Base-by-base conservation (phyloP, 2,113 vertebrate species). In the Callipepla squamata region DNA sequence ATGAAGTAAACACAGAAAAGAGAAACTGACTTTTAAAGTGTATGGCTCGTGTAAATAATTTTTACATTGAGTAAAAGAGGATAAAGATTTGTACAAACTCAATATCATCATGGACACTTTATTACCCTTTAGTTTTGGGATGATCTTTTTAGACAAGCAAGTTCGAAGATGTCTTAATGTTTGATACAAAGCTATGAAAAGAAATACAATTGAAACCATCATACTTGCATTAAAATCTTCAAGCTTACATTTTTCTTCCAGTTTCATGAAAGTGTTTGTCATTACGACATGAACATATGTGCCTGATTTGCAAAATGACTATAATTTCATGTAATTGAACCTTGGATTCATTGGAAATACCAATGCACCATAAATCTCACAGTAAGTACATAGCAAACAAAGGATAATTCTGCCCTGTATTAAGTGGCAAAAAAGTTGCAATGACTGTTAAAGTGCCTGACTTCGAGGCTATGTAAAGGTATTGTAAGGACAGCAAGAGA, bases 351-450 rank as follows among this genome's bases (percentile, higher is more conserved):
- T 36, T 61, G 62, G 34, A 69, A 66, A 88, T 50, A 26, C 34
- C 75, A 76, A 0, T 18, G 21, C n/a, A 13, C 30, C 1, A 1
- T 7, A 32, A 81, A 81, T 16, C 28, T 88, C 36, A 13, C 0
- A 1, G 22, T 59, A 84, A 70, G 13, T 8, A 40, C 42, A 11
- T 12, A 25, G 13, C 36, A 32, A 45, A 67, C 5, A 68, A 4
- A 0, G 7, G 48, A 73, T 26, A 94, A 80, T 76, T 89, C 36
- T 79, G 25, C 55, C 17, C 2, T 50, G 14, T 14, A 57, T 76
- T 45, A 30, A 93, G 73, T 15, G 8, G 67, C 6, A 69, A 55
- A 69, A 69, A 96, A 87, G 78, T 93, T 93, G 45, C 66, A 30
- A 22, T 73, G 69, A 57, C 21, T 72, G 20, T 34, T 84, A 11